These are phyloP conservation scores for Aspidoscelis tigris DNA, from an alignment of 2,113 vertebrate genomes.

Conservation along the genomic window DNA sequence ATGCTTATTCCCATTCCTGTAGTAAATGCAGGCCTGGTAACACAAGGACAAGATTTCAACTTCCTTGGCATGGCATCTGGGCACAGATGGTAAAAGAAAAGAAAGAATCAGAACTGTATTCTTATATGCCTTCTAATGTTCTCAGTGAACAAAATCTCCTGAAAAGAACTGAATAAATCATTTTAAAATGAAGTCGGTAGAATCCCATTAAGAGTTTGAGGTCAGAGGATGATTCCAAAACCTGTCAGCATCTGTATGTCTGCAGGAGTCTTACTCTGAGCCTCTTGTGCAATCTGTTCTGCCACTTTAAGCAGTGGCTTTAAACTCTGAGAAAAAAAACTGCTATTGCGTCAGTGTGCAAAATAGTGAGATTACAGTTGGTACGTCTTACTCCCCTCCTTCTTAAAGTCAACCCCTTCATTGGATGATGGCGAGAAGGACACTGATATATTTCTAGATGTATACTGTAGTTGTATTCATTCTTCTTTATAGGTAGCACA, in stretches of 20 bases:
- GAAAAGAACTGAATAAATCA: constrained; percentile 20
- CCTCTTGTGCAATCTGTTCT: constrained; percentile 24
- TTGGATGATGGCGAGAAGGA: background rate
- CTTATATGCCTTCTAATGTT: background rate
- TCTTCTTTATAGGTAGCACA: background rate
- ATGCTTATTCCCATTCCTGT: background rate
- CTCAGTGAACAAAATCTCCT: background rate
- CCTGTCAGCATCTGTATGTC: constrained; percentile 3
- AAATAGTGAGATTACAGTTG: background rate
- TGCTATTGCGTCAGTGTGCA: background rate
- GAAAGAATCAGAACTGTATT: background rate
- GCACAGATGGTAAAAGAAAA: background rate
- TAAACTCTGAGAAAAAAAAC: constrained; percentile 3
- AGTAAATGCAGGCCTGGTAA: background rate
- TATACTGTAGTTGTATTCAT: background rate
- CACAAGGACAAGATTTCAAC: background rate
- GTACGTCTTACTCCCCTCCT: background rate
- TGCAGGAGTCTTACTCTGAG: constrained; percentile 13
- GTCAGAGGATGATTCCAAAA: constrained; percentile 33
- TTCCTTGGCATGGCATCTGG: background rate
- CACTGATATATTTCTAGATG: background rate
- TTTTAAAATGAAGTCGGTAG: constrained; percentile 14
- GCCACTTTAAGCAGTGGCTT: constrained; percentile 32
- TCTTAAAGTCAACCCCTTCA: background rate
- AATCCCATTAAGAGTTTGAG: constrained; percentile 29